phyloP scores from a whole-genome alignment of 1,140 invertebrate species.

The Calephelis virginiensis region DNA sequence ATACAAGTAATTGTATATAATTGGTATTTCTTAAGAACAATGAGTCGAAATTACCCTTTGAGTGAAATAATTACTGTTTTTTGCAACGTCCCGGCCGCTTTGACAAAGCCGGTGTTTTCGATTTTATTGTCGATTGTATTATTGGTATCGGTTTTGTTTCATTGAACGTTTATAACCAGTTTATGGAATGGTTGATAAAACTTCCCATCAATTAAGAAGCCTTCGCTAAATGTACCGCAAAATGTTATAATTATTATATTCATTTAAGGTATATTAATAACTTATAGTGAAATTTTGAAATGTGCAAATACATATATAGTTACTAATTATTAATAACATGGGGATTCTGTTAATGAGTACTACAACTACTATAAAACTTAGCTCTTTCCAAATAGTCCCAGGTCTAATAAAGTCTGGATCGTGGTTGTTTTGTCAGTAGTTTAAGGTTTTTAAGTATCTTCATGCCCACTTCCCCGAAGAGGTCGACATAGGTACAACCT shows the following conservation, averaged over 20 bases:
- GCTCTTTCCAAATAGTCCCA: too few relatives aligned
- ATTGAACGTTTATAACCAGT: slow-evolving; percentile 14
- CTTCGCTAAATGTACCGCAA: slow-evolving; percentile 3
- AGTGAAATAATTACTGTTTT: slow-evolving; percentile 71
- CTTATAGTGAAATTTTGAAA: too few relatives aligned
- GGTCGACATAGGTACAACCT: too few relatives aligned
- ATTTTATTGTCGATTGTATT: slow-evolving; percentile 50
- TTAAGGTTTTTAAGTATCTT: too few relatives aligned
- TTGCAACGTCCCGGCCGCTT: slow-evolving; percentile 53
- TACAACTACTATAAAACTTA: too few relatives aligned
- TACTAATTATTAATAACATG: too few relatives aligned
- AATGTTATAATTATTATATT: background rate
- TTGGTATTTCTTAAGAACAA: slow-evolving; percentile 77
- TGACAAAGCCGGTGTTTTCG: slow-evolving; percentile 60
- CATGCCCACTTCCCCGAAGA: too few relatives aligned
- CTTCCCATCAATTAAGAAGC: background rate
- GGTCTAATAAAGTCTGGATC: too few relatives aligned
- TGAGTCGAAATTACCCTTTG: slow-evolving; percentile 72
- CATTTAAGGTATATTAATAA: too few relatives aligned
- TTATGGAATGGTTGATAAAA: slow-evolving; percentile 6
- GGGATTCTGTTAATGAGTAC: too few relatives aligned
- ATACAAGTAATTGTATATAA: slow-evolving; percentile 77
- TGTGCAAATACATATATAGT: too few relatives aligned
- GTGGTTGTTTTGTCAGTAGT: too few relatives aligned
- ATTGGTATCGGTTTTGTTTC: slow-evolving; percentile 17